Evolutionary conservation across 2,113 vertebrate genomes (phyloP), one percentile per base, ranked within the genome.

Genomic region (Sigmodon hispidus): DNA sequence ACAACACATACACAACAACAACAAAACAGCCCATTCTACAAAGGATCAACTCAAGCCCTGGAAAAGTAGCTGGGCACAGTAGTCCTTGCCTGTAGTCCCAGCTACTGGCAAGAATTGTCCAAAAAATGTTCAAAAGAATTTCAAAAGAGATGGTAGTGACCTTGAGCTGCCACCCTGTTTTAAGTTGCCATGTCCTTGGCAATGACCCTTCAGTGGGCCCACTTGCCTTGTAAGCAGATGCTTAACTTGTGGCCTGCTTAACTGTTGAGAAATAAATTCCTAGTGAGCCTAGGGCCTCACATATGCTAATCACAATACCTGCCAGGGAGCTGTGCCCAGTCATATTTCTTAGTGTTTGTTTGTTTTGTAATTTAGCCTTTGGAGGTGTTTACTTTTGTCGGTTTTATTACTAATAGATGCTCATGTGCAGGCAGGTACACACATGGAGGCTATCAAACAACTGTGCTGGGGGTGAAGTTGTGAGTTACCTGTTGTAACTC

Each of bases 201-300:
- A 81, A 45, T 65, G 55, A 43, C 29, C 13, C 8, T 24, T 10
- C 19, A 4, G 12, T 36, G 11, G 7, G 13, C 57, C 26, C 21
- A 7, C 0, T 13, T 50, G 31, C 7, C 24, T 70, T 15, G 43
- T 19, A 12, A n/a, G n/a, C n/a, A n/a, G 6, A 2, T 48, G 15
- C 21, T 63, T 21, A 43, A 34, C 16, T 22, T 31, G 63, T 2
- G 52, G 21, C 73, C 52, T 92, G n/a, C 57, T 72, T 72, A 11
- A 45, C 55, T 29, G 5, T 70, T 72, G 69, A 19, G 11, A 16
- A 36, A 45, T 45, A 16, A 36, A 45, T 45, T 59, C 13, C 16
- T 19, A 26, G 43, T 59, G 72, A 87, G n/a, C 29, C 55, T n/a
- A 50, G 11, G 69, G 36, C 26, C 36, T 10, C 4, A 3, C 10